These are phyloP conservation scores for Apantesis nais DNA, from an alignment of 2,888 invertebrate species.

Conservation along the genomic window DNA sequence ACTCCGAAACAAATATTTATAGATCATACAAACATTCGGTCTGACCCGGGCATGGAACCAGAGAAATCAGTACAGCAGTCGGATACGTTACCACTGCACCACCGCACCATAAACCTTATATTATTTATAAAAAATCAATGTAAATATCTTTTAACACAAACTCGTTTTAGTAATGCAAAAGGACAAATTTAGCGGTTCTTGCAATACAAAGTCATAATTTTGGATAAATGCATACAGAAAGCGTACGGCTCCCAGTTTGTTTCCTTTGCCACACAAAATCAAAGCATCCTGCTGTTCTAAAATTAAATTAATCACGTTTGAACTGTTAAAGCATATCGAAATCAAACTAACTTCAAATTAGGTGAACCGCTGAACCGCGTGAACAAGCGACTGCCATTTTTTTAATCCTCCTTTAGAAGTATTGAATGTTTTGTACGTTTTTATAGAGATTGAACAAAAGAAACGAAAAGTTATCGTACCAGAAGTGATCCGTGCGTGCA, in stretches of 20 bases:
- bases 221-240: conserved; percentile 38
- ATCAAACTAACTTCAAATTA: not conserved
- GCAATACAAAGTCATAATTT: conserved; percentile 27
- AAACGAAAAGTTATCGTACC: not conserved
- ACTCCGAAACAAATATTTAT: too few species aligned
- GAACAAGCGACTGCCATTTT: not conserved
- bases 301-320: conserved; percentile 30
- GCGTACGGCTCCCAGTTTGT: conserved; percentile 26
- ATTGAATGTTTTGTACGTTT: not conserved
- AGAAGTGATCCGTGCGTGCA: not conserved
- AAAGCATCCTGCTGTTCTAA: conserved; percentile 43
- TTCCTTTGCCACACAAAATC: conserved; percentile 38
- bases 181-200: conserved; percentile 17
- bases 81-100: too few species aligned
- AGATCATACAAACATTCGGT: too few species aligned
- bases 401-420: not conserved
- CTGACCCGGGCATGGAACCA: too few species aligned
- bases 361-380: too few species aligned
- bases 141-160: not conserved
- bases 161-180: conserved; percentile 17
- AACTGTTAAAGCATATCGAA: conserved; percentile 4
- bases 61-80: too few species aligned
- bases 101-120: too few species aligned
- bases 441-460: not conserved
- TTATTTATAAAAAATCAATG: too few species aligned